phyloP scores from a whole-genome alignment of 2,113 vertebrate genomes.

The Alectura lathami region DNA sequence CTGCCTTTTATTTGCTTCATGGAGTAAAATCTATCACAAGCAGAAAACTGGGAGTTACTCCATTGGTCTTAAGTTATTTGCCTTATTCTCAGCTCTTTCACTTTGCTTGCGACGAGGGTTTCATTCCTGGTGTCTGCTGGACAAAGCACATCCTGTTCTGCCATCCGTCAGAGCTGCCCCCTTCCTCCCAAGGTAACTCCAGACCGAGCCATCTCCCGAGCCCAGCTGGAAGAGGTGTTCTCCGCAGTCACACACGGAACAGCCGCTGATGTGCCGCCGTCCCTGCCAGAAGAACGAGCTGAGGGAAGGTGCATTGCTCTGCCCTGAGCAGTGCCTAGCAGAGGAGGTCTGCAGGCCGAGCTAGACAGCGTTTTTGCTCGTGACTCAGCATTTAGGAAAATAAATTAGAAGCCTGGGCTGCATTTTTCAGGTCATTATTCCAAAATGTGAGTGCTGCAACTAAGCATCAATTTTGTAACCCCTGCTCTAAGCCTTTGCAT shows the following conservation, averaged over 20 bases:
- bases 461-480: neutral
- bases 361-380: neutral
- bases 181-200: neutral
- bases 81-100: neutral
- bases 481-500: accelerated
- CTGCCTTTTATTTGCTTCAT: neutral
- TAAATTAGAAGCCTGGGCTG: neutral
- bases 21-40: neutral
- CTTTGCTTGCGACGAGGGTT: neutral
- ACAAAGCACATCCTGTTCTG: neutral
- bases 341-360: neutral
- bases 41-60: neutral
- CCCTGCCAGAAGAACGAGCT: neutral
- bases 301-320: accelerated
- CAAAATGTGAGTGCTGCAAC: neutral
- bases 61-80: neutral
- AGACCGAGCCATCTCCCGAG: neutral
- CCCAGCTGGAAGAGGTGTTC: neutral
- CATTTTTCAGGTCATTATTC: neutral
- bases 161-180: neutral
- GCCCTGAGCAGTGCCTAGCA: neutral
- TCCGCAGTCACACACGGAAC: neutral
- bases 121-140: neutral
- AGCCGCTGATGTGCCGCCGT: neutral
- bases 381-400: neutral